Evolutionary conservation across 2,113 vertebrate genomes (phyloP).

Genomic region (Alaudala cheleensis): DNA sequence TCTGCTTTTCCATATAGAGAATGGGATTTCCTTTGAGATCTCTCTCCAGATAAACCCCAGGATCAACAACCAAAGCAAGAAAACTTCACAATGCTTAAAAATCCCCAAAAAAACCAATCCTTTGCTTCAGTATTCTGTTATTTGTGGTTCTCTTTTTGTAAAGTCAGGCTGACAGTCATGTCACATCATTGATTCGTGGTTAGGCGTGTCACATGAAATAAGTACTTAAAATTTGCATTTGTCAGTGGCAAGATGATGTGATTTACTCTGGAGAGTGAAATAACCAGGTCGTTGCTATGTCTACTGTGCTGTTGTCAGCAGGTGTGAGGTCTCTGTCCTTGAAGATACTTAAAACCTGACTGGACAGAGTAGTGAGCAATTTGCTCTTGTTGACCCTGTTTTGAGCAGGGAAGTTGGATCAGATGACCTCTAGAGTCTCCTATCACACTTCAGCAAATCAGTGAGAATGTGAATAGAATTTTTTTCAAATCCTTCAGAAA

Average conservation of each 20-base stretch:
- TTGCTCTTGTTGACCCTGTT: background rate
- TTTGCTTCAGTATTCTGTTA: background rate
- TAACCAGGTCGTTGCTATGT: background rate
- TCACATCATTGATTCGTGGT: background rate
- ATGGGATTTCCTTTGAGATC: background rate
- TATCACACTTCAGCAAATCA: background rate
- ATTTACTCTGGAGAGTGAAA: background rate
- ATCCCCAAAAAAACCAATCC: rapidly evolving
- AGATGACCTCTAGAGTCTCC: background rate
- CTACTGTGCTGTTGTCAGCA: background rate
- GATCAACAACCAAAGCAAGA: background rate
- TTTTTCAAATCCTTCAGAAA: background rate
- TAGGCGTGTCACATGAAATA: background rate
- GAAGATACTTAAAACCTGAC: background rate
- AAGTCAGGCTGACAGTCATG: background rate
- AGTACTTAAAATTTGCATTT: background rate
- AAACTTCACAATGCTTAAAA: background rate
- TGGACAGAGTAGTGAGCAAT: background rate
- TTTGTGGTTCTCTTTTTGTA: background rate
- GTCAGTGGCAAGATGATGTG: background rate
- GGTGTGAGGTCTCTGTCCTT: background rate
- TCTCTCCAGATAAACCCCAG: background rate
- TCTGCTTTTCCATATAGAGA: background rate
- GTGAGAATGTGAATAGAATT: background rate
- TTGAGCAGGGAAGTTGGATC: background rate